phyloP scores from a whole-genome alignment of 2,888 invertebrate genomes.

The Eupithecia abbreviata region DNA sequence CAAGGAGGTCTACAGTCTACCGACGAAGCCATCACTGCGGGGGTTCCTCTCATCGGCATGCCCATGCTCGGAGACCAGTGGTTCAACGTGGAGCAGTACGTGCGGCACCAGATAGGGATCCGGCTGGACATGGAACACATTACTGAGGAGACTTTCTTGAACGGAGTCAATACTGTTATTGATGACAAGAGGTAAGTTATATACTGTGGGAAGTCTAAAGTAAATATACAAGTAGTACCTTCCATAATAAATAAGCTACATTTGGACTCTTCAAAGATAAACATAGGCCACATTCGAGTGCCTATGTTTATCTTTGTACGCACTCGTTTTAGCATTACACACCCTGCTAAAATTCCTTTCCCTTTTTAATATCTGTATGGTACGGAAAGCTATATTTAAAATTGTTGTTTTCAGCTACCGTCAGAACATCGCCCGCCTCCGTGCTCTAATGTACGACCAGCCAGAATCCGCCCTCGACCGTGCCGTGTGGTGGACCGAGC shows the following conservation, averaged over 20 bases:
- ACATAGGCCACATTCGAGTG: too few relatives aligned
- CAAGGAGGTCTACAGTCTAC: slow-evolving; percentile 69
- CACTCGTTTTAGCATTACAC: too few relatives aligned
- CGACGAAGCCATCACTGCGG: slow-evolving; percentile 63
- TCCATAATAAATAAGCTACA: too few relatives aligned
- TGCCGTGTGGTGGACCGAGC: slow-evolving; percentile 77
- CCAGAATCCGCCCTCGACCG: slow-evolving; percentile 65
- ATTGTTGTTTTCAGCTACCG: slow-evolving; percentile 38
- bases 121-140: slow-evolving; percentile 51
- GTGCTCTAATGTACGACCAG: slow-evolving; percentile 61
- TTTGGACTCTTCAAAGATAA: too few relatives aligned
- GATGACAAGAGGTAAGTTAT: slow-evolving; percentile 23
- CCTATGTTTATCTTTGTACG: too few relatives aligned
- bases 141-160: slow-evolving; percentile 53
- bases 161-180: slow-evolving; percentile 46
- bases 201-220: background rate
- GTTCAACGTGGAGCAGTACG: slow-evolving; percentile 55
- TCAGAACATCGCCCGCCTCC: slow-evolving; percentile 50
- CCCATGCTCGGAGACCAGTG: slow-evolving; percentile 66
- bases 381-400: background rate
- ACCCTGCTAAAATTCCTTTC: too few relatives aligned
- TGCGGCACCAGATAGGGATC: slow-evolving; percentile 53
- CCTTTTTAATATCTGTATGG: too few relatives aligned
- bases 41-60: slow-evolving; percentile 60
- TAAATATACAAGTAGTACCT: too few relatives aligned